Conservation (phyloP, 2,888 invertebrate species). For the Tridacna crocea region DNA sequence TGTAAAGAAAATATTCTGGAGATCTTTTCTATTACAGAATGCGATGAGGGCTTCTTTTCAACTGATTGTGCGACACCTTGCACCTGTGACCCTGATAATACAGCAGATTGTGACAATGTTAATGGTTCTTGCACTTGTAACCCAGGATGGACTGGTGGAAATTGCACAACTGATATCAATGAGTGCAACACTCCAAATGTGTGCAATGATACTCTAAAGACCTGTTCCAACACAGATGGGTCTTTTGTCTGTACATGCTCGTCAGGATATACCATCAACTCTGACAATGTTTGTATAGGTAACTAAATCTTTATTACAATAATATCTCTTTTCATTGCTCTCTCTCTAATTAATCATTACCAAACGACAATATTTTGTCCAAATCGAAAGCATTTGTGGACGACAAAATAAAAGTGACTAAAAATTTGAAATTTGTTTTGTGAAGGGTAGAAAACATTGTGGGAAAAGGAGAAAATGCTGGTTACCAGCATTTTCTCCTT, state of each 20-base stretch:
- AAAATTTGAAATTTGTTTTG: no score
- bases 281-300: constrained; percentile 41
- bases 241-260: constrained; percentile 54
- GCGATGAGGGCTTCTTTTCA: constrained; percentile 5
- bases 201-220: constrained; percentile 43
- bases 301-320: constrained; percentile 1
- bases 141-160: constrained; percentile 50
- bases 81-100: constrained; percentile 46
- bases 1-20: background rate
- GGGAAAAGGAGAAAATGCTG: no score
- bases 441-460: no score
- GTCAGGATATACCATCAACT: constrained; percentile 48
- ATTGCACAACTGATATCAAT: constrained; percentile 50
- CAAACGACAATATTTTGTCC: no score
- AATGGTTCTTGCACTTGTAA: constrained; percentile 56
- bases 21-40: constrained; percentile 20
- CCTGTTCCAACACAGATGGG: constrained; percentile 50
- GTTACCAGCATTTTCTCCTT: no score
- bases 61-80: constrained; percentile 18
- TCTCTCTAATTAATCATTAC: no score
- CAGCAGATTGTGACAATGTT: constrained; percentile 47
- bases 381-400: no score
- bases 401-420: no score
- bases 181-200: constrained; percentile 46
- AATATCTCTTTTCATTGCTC: no score